phyloP scores from a whole-genome alignment of 2,113 vertebrate species.

The Cranoglanis bouderius region DNA sequence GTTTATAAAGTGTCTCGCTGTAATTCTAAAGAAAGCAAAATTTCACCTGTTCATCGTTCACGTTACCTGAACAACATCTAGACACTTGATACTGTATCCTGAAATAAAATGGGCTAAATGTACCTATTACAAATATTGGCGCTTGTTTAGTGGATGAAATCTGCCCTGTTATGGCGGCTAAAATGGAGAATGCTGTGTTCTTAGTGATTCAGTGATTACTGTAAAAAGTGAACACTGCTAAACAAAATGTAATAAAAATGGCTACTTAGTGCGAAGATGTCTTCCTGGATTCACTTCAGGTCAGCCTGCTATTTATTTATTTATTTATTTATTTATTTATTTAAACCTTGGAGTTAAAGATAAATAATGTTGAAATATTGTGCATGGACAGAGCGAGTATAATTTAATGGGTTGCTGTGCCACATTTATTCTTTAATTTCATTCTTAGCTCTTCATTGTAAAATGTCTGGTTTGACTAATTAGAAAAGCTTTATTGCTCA shows the following conservation, averaged over 20 bases:
- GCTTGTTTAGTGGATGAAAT: background rate
- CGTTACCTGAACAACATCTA: background rate
- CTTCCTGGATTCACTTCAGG: background rate
- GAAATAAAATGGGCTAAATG: background rate
- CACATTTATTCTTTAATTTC: background rate
- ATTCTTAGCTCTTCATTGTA: background rate
- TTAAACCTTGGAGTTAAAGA: background rate
- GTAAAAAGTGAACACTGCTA: too few relatives aligned
- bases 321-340: background rate
- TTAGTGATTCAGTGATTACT: background rate
- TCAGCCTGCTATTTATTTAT: background rate
- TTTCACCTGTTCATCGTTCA: background rate
- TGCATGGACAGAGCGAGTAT: background rate
- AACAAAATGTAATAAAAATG: background rate
- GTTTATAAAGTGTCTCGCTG: background rate
- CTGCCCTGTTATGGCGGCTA: background rate
- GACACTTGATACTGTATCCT: background rate
- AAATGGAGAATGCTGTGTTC: background rate
- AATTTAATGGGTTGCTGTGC: background rate
- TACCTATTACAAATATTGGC: background rate
- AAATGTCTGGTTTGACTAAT: slow-evolving; percentile 2
- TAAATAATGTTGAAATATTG: background rate
- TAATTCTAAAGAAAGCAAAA: background rate
- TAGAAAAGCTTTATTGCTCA: background rate
- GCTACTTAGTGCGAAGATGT: background rate